Base-by-base conservation (phyloP, 2,113 vertebrate genomes). In the Festucalex cinctus region DNA sequence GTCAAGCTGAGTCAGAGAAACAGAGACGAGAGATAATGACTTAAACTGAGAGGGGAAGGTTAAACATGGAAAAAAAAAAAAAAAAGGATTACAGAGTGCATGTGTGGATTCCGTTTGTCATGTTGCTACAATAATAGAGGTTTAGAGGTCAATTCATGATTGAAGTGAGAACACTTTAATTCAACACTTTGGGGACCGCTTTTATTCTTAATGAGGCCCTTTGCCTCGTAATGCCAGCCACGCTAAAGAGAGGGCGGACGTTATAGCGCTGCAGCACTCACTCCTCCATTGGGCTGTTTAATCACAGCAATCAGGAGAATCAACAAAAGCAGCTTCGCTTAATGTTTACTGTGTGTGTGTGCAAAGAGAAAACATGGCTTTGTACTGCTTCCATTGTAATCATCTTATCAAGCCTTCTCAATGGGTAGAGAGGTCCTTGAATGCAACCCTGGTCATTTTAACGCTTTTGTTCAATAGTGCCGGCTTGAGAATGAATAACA, bases 291-390 rank as follows among this genome's bases (percentile, higher is more conserved):
- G 72, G 71, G 81, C 60, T 63, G 86, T 89, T 84, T 89, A 88
- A 90, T 91, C 87, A 88, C 75, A 36, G 65, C 78, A 82, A 83
- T 86, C 84, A 78, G 36, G 65, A 64, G 73, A 85, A 79, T 85
- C 77, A 76, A 70, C 32, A n/a, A 69, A 85, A 87, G 84, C 17
- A 1, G 75, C 70, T 82, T 76, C 64, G 70, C 69, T 71, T 65
- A 56, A 66, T 77, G 36, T 54, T 58, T 48, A 73, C 37, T 66
- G 46, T 19, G 44, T 17, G 46, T 2, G 46, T 6, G 5, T 20
- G 46, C 17, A 71, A 58, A 76, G 69, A 68, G 66, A 44, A 75
- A 76, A 43, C 63, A 51, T 39, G 65, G 44, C 72, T 74, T 69
- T 69, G 63, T 19, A 22, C 57, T 32, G 44, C 64, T 73, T 13